Evolutionary conservation across 2,797 vertebrate species (phyloP).

Genomic region (Peromyscus aztecus): DNA sequence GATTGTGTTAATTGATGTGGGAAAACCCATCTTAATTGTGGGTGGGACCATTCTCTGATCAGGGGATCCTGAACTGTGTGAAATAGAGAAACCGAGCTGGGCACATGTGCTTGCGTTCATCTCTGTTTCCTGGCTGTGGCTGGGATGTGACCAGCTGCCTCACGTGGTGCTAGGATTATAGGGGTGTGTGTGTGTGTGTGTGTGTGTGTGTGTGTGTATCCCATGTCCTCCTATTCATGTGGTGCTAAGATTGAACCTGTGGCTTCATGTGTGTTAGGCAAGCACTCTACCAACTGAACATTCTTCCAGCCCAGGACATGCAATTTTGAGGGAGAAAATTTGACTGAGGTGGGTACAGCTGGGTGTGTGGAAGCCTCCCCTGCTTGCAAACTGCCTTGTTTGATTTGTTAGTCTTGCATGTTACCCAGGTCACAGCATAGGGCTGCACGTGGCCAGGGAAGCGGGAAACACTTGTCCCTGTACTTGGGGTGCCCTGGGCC

Average conservation of each 20-base stretch:
- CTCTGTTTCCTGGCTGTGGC: no score
- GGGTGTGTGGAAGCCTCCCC: slow-evolving; percentile 16
- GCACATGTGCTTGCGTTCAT: accelerated
- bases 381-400: not conserved
- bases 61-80: not conserved
- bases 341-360: not conserved
- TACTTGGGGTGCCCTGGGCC: not conserved
- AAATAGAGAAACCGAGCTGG: not conserved
- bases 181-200: not conserved
- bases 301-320: no score
- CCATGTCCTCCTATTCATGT: not conserved
- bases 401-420: not conserved
- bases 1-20: not conserved
- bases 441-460: not conserved
- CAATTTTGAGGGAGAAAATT: not conserved
- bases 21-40: not conserved
- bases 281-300: not conserved
- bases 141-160: no score
- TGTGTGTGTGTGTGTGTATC: not conserved
- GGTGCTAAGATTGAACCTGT: not conserved
- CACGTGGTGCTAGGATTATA: not conserved
- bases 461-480: not conserved
- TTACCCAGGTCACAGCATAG: not conserved
- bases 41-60: not conserved
- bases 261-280: not conserved